A percentile compares a stretch with the other conserved stretches of the same genome.
Evolutionary conservation across 2,888 invertebrate species (phyloP).

Genomic region (Lithophane leautieri): DNA sequence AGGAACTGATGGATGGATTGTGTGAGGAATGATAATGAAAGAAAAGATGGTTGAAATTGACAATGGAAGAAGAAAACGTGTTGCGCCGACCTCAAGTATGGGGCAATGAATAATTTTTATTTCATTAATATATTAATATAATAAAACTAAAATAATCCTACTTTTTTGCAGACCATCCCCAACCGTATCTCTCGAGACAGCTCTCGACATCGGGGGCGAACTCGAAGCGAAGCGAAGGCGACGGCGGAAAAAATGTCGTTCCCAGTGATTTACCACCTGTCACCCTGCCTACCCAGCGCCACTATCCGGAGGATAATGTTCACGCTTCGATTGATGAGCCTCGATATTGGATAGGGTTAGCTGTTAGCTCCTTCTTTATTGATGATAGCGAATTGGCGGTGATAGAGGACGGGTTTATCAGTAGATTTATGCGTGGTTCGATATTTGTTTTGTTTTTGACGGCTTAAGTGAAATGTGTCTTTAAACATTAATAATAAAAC

Average conservation of each 20-base stretch:
- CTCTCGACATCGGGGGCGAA: conserved; percentile 78
- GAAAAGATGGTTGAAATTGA: too few species aligned
- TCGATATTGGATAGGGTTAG: conserved; percentile 67
- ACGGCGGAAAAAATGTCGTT: conserved; percentile 87
- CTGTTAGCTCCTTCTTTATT: conserved; percentile 60
- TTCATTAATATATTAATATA: not conserved
- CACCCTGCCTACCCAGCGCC: conserved; percentile 61
- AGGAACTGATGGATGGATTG: too few species aligned
- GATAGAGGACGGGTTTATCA: conserved; percentile 33
- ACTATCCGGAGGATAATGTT: conserved; percentile 64
- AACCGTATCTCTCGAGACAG: conserved; percentile 86
- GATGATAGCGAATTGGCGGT: conserved; percentile 54
- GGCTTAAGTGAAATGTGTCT: not conserved
- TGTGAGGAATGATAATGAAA: too few species aligned
- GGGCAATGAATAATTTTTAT: not conserved
- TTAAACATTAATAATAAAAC: not conserved
- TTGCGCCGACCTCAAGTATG: too few species aligned
- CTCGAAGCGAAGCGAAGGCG: conserved; percentile 70
- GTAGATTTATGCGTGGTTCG: conserved; percentile 36
- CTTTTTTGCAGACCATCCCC: conserved; percentile 73
- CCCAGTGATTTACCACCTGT: conserved; percentile 86
- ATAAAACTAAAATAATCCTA: conserved; percentile 4
- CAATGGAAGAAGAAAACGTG: too few species aligned
- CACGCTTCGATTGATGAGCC: conserved; percentile 65
- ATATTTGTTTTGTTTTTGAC: conserved; percentile 3